Base-by-base conservation (phyloP, 2,888 invertebrate genomes). In the Pyralis farinalis region DNA sequence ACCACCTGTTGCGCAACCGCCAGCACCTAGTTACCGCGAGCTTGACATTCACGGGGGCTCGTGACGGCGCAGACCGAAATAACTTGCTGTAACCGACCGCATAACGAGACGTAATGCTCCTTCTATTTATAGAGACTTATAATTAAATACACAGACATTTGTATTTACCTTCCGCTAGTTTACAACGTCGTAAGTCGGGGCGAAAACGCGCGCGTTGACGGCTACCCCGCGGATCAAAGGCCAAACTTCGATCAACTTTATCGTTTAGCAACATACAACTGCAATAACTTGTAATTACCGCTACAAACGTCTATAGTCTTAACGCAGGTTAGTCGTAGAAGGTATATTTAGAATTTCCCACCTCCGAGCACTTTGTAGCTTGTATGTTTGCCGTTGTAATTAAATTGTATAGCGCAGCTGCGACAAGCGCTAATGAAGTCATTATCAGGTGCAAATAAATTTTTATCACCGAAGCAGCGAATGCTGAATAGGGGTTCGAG, bases 41-140 rank as follows among this genome's bases (percentile, higher is more conserved):
- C 84, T 86, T 86, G 87, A 87, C 87, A 85, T 87, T 87, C 78
- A 71, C 74, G 67, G 72, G 61, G 70, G 64, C 77, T 78, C 75
- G 83, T 81, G 82, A 83, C 82, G 74, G 60, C 61, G 66, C 61
- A 58, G 69, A 85, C 84, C 79, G 71, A 87, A 87, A 86, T 88
- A 86, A 77, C 78, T 71, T 71, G 70, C 75, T 71, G 82, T 80
- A 79, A 79, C 79, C 81, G 69, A 84, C 78, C 81, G 82, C 85
- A 80, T 79, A 79, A 78, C 76, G 72, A 78, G 63, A 78, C 78
- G 82, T 81, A 81, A 83, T 80, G 75, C 66, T 79, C 69, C 72
- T 74, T 75, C 85, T 85, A 85, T 84, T 83, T 80, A 83, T 83
- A 84, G 71, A 65, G 53, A 53, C 68, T 74, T 80, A 80, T 83